These are phyloP conservation scores for Tetragnatha versicolor DNA, from an alignment of 1,140 invertebrate genomes.

Conservation along the genomic window DNA sequence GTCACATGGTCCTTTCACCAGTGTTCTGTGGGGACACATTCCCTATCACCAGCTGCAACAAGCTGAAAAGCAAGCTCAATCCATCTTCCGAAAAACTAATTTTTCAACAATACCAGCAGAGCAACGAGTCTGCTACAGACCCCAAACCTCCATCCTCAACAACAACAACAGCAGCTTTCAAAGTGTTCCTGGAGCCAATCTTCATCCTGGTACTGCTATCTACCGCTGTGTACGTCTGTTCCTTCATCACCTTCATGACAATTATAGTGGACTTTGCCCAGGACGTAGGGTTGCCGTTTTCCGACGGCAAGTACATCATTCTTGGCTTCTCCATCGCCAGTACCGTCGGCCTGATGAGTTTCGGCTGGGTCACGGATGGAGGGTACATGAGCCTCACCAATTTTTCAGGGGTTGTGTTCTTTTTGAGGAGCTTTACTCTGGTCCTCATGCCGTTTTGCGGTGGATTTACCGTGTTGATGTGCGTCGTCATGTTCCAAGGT, in stretches of 20 bases:
- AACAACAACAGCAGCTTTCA: background rate
- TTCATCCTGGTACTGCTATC: background rate
- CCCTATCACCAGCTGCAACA: too few species aligned
- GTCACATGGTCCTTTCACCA: too few species aligned
- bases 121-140: too few species aligned
- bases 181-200: slow-evolving; percentile 10
- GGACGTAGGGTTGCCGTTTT: background rate
- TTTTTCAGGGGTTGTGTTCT: slow-evolving; percentile 24
- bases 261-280: slow-evolving; percentile 18
- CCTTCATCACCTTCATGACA: slow-evolving; percentile 2
- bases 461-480: slow-evolving; percentile 20
- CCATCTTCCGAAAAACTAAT: too few species aligned
- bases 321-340: slow-evolving; percentile 11
- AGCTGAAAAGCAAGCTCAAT: too few species aligned
- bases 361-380: slow-evolving; percentile 28
- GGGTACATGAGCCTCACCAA: slow-evolving; percentile 15
- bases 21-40: too few species aligned
- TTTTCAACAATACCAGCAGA: too few species aligned
- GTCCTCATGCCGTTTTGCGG: background rate
- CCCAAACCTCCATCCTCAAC: too few species aligned
- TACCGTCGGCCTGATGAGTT: background rate
- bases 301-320: slow-evolving; percentile 9
- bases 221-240: background rate
- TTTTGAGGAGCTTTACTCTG: slow-evolving; percentile 31
- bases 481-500: slow-evolving; percentile 5